Base-by-base conservation (phyloP, 2,888 invertebrate genomes). In the Phragmatobia fuliginosa region DNA sequence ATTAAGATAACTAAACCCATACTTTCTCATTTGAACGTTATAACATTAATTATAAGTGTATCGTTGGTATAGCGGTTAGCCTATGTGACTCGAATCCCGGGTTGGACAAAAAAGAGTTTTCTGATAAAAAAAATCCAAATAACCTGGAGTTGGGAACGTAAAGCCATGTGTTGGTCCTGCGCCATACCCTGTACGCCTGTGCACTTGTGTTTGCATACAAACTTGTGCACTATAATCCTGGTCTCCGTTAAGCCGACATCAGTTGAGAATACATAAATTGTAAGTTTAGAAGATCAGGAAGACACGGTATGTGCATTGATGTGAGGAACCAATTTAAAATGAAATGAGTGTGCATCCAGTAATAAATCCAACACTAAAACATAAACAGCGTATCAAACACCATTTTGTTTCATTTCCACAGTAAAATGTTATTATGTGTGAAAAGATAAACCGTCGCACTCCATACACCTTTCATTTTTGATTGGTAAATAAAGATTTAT, bases 401-500 rank as follows among this genome's bases (percentile, higher is more conserved):
- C 60, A 52, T 71, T 66, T 62, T 73, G 67, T 73, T 68, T 71
- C 73, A 77, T 81, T 66, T 63, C 38, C 32, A 31, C 52, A 67
- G 66, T 74, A 72, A 80, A 75, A 70, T 63, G 56, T 61, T 61
- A 62, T 68, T 68, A 56, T 65, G 71, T 70, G 69, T 59, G 14
- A 71, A 80, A 71, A 78, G 70, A 80, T 33, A 71, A 68, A 78
- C 41, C 38, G 32, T 52, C 64, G 1, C n/a, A 66, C 21, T 0
- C 62, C 38, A 80, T 82, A 74, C 60, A 74, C 33, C 76, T 78
- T 72, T 82, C 80, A 78, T 67, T 67, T 38, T n/a, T 62, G 62
- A 68, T 76, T 70, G 72, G 60, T 64, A 67, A 68, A 70, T 28
- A 65, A 67, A 76, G 74, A 82, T 80, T 82, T 75, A 81, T 79